Conservation (phyloP, 2,797 vertebrate species). For the Neostethus bicornis region DNA sequence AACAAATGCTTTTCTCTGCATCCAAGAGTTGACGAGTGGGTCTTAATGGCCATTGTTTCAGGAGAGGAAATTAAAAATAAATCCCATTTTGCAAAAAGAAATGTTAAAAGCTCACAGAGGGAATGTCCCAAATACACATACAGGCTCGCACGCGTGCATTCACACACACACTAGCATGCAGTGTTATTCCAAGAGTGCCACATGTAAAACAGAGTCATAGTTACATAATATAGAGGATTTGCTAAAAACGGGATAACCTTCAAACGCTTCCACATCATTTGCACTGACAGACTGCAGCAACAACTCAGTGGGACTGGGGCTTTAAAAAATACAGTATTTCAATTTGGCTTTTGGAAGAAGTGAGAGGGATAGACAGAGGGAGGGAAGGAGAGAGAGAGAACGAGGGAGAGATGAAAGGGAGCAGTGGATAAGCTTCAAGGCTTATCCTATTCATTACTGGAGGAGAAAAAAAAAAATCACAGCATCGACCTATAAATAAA, state of each 20-base stretch:
- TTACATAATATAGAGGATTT: conserved; percentile 74
- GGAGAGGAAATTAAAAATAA: conserved; percentile 57
- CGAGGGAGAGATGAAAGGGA: conserved; percentile 70
- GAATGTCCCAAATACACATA: conserved; percentile 58
- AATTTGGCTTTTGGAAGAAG: conserved; percentile 70
- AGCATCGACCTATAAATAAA: conserved; percentile 79
- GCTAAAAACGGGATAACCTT: conserved; percentile 72
- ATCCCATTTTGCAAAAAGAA: conserved; percentile 58
- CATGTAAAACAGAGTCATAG: conserved; percentile 71
- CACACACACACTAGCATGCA: conserved; percentile 46
- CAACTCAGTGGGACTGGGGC: conserved; percentile 58
- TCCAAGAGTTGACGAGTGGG: conserved; percentile 43
- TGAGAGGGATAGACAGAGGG: conserved; percentile 20
- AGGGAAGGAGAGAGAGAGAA: conserved; percentile 12
- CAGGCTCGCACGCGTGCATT: conserved; percentile 29
- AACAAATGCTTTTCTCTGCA: conserved; percentile 37
- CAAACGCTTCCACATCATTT: conserved; percentile 73
- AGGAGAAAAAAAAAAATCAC: conserved; percentile 64
- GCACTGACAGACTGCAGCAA: conserved; percentile 76
- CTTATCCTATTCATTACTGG: conserved; percentile 81
- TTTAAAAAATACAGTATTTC: conserved; percentile 76
- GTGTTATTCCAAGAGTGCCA: conserved; percentile 43
- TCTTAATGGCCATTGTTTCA: conserved; percentile 65
- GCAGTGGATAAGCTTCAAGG: conserved; percentile 77
- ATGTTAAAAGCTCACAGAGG: conserved; percentile 46